Evolutionary conservation across 2,113 vertebrate species (phyloP), one percentile per base, ranked within the genome.

Genomic region (Lathamus discolor): DNA sequence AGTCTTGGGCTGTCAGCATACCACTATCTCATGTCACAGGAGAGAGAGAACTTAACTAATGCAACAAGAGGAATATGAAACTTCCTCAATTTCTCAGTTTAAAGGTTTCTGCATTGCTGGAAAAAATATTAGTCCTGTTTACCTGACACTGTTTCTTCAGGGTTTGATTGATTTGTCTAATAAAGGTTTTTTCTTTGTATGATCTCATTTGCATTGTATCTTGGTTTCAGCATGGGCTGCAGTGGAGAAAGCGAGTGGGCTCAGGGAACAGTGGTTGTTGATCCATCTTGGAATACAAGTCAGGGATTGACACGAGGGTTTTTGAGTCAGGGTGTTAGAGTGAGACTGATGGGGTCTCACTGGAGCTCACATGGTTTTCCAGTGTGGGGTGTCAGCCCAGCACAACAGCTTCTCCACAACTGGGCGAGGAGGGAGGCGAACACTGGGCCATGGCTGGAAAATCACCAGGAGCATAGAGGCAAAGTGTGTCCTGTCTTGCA

Each of bases 151-250:
- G 69, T 78, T 95, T 89, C 86, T 95, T 94, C 84, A 96, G 96
- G 90, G 90, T 90, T 96, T 72, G 72, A 83, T 86, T 64, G 77
- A 84, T 88, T 96, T 94, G 90, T 87, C 91, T 93, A 97, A 96
- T 97, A 97, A 97, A 98, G 87, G 90, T 90, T 95, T 83, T 96
- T 97, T 95, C 87, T 96, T 95, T 92, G 41, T 83, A 84, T 54
- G 52, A 61, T 17, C 48, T 25, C 23, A 5, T 6, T 87, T 62
- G 54, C 8, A 1, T 24, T 48, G 18, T 37, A 5, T 37, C 12
- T 4, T 86, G 48, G 64, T 86, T 94, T 46, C 43, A 23, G 51
- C 8, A 6, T 6, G 46, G 59, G 37, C 55, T 62, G 61, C 39
- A 27, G 57, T 59, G 57, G 57, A 59, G 57, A 23, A 35, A 16